A percentile compares a stretch with the other conserved stretches of the same genome.
phyloP scores from a whole-genome alignment of 2,888 invertebrate species.

The Camponotus fellah region DNA sequence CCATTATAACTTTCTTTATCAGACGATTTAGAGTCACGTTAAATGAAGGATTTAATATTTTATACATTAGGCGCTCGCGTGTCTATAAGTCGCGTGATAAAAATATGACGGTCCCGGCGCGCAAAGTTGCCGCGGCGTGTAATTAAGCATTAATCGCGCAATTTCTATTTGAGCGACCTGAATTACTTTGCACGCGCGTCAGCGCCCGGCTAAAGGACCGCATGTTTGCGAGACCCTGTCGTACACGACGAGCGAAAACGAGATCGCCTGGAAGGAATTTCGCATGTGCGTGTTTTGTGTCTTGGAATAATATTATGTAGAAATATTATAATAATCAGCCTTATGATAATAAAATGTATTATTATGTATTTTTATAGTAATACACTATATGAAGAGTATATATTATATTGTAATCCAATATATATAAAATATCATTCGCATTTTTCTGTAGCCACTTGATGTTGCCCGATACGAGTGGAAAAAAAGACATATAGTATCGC shows the following conservation, averaged over 20 bases:
- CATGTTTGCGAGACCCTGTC: constrained; percentile 12
- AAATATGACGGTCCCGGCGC: background rate
- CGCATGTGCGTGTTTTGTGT: background rate
- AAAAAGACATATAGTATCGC: background rate
- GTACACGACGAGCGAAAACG: constrained; percentile 23
- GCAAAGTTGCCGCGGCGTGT: constrained; percentile 28
- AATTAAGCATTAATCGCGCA: constrained; percentile 55
- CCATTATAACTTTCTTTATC: background rate
- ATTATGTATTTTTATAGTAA: background rate
- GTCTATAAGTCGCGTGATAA: constrained; percentile 11
- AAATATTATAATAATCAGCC: background rate
- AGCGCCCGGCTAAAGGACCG: background rate
- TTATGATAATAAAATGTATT: background rate
- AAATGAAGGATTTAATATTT: constrained; percentile 16
- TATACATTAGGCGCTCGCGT: background rate
- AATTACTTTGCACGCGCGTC: constrained; percentile 41
- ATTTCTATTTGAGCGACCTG: constrained; percentile 45
- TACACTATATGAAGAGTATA: background rate
- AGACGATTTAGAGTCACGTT: constrained; percentile 19
- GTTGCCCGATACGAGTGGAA: background rate
- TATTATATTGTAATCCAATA: background rate
- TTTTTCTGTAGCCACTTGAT: background rate
- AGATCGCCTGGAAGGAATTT: constrained; percentile 3
- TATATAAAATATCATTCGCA: background rate
- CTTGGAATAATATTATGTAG: background rate